Percentiles rank a stretch among this genome's conserved stretches.
Evolutionary conservation across 2,797 vertebrate genomes (phyloP).

Genomic region (Arremon brunneinucha): DNA sequence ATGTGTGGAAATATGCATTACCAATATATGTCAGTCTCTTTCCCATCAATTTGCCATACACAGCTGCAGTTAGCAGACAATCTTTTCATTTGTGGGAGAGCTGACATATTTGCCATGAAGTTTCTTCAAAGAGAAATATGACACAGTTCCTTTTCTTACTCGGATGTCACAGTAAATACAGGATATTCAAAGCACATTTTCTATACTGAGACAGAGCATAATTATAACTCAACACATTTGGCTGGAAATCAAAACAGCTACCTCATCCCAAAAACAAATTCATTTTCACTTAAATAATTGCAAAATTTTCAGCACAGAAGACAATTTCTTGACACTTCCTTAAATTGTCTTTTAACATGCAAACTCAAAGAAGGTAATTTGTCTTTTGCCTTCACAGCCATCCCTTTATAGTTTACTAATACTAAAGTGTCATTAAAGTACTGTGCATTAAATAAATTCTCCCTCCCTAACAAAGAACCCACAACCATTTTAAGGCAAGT

Average conservation of each 20-base stretch:
- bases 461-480: not conserved
- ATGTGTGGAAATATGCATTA: not conserved
- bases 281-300: slow-evolving; percentile 7
- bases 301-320: slow-evolving; percentile 25
- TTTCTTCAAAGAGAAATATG: not conserved
- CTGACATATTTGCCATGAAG: not conserved
- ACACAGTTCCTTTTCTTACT: not conserved
- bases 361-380: slow-evolving; percentile 3
- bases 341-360: slow-evolving; percentile 24
- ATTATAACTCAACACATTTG: slow-evolving; percentile 18
- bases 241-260: slow-evolving; percentile 15
- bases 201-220: not conserved
- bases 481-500: not conserved
- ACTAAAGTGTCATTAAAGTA: not conserved
- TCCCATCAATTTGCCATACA: not conserved
- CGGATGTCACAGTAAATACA: not conserved
- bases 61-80: not conserved
- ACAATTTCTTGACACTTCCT: slow-evolving; percentile 37
- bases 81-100: not conserved
- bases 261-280: slow-evolving; percentile 1
- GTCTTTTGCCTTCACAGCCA: not conserved
- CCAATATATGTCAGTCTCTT: not conserved
- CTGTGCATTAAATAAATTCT: not conserved
- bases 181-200: not conserved
- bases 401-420: not conserved